Evolutionary conservation across 2,113 vertebrate species (phyloP), one percentile per base, ranked within the genome.

Genomic region (Rhabdomys dilectus): DNA sequence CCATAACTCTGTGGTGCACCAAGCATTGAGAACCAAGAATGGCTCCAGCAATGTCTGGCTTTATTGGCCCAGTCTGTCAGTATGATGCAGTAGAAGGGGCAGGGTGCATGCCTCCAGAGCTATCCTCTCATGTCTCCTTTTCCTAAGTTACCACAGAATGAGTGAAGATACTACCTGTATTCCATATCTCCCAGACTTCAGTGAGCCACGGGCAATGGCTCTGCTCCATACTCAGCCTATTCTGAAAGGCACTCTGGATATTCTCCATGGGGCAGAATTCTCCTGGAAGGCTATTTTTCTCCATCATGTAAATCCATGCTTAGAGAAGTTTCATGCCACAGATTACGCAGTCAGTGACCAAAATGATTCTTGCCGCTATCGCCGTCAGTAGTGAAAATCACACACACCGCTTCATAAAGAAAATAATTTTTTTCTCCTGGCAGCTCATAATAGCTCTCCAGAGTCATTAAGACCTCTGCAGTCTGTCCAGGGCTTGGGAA

Each of bases 241-340:
- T 16, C 22, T 0, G 9, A 29, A 0, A 58, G 76, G 22, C 0
- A 0, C 42, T 3, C 0, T 1, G 64, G 60, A 0, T 94, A 78
- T 48, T 68, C 31, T 73, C 73, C 39, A 0, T 0, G 0, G 34
- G 0, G 0, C 80, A 0, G n/a, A n/a, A n/a, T n/a, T n/a, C n/a
- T 48, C 95, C 88, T 60, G 1, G 51, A 72, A 92, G 78, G 29
- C 96, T 39, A 0, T 70, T 68, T 95, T 24, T 66, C 24, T 45
- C 60, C 36, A 0, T 10, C 7, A 81, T 22, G 86, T 48, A 75
- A 80, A 66, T 36, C 77, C 60, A 7, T 0, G 8, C 92, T 39
- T 80, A 70, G 72, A 45, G 95, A 82, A 60, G 48, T 66, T 78
- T 15, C 42, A 58, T 12, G 0, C 73, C 75, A n/a, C 58, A 8